These are phyloP conservation scores for Dreissena rostriformis DNA, from an alignment of 1,140 invertebrate species.

Conservation along the genomic window DNA sequence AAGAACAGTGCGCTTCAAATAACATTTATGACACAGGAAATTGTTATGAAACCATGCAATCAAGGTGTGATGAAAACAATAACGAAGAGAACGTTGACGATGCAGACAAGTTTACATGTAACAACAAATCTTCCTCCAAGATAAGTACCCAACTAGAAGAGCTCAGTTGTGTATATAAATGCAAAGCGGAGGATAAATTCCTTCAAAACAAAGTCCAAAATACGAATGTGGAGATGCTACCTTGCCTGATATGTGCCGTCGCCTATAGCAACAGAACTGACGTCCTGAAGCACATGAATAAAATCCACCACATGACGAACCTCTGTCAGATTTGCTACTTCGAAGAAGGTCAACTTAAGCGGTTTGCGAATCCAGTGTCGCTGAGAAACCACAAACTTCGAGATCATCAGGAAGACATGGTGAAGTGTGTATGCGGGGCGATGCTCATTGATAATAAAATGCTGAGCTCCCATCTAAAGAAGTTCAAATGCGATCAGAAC, in stretches of 20 bases:
- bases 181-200: too few species aligned
- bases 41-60: too few species aligned
- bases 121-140: too few species aligned
- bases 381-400: conserved; percentile 44
- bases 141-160: too few species aligned
- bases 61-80: too few species aligned
- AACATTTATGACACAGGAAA: too few species aligned
- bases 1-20: too few species aligned
- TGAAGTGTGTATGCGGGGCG: conserved; percentile 44
- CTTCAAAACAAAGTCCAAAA: background rate
- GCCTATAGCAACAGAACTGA: conserved; percentile 9
- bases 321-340: conserved; percentile 46
- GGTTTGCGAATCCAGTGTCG: conserved; percentile 49
- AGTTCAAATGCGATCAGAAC: conserved; percentile 36
- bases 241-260: conserved; percentile 28
- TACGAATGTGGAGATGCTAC: conserved; percentile 2
- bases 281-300: conserved; percentile 30
- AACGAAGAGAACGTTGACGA: too few species aligned
- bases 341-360: conserved; percentile 11
- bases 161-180: too few species aligned
- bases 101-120: too few species aligned
- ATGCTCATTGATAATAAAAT: conserved; percentile 47
- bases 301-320: conserved; percentile 37
- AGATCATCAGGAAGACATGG: conserved; percentile 40
- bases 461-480: conserved; percentile 41